Base-by-base conservation (phyloP, 2,797 vertebrate genomes). In the Helarctos malayanus region DNA sequence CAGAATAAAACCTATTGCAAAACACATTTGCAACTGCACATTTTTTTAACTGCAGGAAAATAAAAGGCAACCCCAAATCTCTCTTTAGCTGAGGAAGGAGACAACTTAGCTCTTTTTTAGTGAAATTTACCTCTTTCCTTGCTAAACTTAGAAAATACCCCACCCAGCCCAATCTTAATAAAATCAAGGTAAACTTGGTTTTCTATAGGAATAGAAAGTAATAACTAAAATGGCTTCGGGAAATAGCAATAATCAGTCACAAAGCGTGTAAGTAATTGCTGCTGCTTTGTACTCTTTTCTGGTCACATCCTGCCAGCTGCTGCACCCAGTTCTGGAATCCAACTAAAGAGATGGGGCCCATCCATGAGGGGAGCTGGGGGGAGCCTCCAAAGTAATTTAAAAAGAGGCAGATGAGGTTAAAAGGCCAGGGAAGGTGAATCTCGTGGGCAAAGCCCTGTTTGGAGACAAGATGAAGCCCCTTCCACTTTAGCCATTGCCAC, bases 1-100 rank as follows among this genome's bases (percentile, higher is more conserved):
- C 59, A 94, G 63, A 97, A 96, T 59, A 94, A 98, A 96, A 97
- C 47, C 85, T 95, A 95, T 93, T 97, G 95, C 93, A 89, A 96
- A 98, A n/a, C n/a, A n/a, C n/a, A n/a, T n/a, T n/a, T n/a, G 73
- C 79, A 87, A 85, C 52, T 97, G 85, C n/a, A 59, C 45, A 86
- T 95, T 95, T 97, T 91, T 97, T 91, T 91, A 86, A 96, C 94
- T 91, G 59, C 88, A 95, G 25, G 80, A 94, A 93, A 95, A 97
- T 59, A 95, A 94, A 94, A 95, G 84, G 78, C 90, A 83, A 73
- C 7, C 82, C 54, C 75, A 88, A 94, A 52, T 84, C 78, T 56
- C 71, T 84, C 78, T 90, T 82, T 92, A 91, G 57, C 79, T 38
- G 38, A 86, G 16, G 32, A 89, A 85, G 59, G 69, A 95, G 79